Conservation (phyloP, 2,888 invertebrate genomes). For the Andrena praecox region DNA sequence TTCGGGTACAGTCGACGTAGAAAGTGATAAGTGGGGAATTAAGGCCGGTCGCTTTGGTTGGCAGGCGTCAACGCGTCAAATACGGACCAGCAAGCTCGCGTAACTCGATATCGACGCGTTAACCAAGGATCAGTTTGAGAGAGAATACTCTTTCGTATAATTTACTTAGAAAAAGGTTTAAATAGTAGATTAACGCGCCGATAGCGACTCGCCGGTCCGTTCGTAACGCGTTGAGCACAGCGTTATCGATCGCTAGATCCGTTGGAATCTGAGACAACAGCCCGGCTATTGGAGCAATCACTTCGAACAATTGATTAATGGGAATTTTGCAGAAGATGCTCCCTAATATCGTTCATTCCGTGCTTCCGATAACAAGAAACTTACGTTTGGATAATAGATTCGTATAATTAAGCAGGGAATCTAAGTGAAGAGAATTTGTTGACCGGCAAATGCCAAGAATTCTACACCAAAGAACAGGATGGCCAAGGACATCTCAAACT, state of each 20-base stretch:
- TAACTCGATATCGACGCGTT: slow-evolving; percentile 1
- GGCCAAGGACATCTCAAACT: no score
- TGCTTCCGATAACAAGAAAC: no score
- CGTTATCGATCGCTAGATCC: background rate
- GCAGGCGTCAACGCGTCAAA: background rate
- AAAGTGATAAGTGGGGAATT: no score
- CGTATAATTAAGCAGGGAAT: no score
- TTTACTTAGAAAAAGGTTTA: background rate
- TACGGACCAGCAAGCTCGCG: background rate
- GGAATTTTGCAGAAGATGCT: no score
- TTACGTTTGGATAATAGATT: no score
- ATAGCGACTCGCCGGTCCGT: background rate
- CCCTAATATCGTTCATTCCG: no score
- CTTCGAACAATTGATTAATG: background rate
- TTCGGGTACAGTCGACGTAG: no score
- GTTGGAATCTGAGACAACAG: no score
- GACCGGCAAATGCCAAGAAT: no score
- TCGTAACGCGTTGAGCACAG: background rate
- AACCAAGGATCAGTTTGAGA: background rate
- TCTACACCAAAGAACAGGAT: no score
- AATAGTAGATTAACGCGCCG: background rate
- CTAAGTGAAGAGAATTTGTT: no score
- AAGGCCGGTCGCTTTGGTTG: background rate
- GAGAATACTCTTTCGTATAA: background rate
- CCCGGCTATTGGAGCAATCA: background rate